Percentiles rank a stretch among this genome's conserved stretches.
These are phyloP conservation scores for Gnathonemus longibarbis DNA, from an alignment of 2,113 vertebrate species.

Conservation along the genomic window DNA sequence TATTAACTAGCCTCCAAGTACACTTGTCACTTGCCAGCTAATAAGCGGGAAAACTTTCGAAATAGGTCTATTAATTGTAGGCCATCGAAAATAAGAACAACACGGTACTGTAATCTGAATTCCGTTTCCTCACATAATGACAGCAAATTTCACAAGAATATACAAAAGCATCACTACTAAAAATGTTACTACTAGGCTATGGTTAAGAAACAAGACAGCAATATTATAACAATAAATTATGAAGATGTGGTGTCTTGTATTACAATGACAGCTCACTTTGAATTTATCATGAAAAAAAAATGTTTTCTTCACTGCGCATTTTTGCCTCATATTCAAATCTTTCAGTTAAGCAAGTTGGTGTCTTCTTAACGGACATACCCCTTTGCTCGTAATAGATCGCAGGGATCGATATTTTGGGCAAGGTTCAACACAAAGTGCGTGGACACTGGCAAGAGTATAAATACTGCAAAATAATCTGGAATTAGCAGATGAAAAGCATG, in stretches of 20 bases:
- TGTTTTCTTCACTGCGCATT: conserved; percentile 8
- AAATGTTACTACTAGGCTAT: background rate
- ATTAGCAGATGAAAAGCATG: background rate
- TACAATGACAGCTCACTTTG: background rate
- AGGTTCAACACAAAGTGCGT: background rate
- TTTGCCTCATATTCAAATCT: background rate
- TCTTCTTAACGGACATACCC: background rate
- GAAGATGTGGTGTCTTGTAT: background rate
- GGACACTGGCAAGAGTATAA: background rate
- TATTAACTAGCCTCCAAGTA: conserved; percentile 43
- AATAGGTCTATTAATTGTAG: conserved; percentile 14
- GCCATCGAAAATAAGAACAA: background rate
- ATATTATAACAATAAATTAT: background rate
- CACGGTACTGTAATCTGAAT: background rate
- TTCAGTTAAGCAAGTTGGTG: background rate
- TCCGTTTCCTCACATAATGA: background rate
- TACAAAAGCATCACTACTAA: background rate
- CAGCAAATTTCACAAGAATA: background rate
- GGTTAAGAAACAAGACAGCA: background rate
- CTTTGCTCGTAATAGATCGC: background rate
- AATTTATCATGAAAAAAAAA: background rate
- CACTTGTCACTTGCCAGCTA: background rate
- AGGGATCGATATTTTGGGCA: background rate
- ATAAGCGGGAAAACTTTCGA: conserved; percentile 44
- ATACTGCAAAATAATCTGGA: background rate